Evolutionary conservation across 2,888 invertebrate species (phyloP).

Genomic region (Scaptomyza flava): DNA sequence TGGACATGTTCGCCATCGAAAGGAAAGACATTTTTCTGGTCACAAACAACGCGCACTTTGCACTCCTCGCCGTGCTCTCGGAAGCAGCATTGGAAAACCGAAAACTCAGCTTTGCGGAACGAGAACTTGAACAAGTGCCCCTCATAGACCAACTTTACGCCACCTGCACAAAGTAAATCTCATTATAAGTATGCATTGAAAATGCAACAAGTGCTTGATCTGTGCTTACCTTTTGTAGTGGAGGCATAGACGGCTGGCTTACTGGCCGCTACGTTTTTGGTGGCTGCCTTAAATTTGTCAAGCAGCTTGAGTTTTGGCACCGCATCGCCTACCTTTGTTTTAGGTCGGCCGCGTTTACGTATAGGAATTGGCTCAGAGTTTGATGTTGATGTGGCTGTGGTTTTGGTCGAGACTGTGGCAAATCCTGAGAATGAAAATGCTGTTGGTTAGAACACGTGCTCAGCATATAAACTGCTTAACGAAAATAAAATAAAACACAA

Average conservation of each 20-base stretch:
- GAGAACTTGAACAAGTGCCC: conserved; percentile 82
- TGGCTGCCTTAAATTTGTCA: conserved; percentile 71
- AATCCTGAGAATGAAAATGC: conserved; percentile 26
- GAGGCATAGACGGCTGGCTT: conserved; percentile 81
- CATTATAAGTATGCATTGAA: not conserved
- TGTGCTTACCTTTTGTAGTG: conserved; percentile 78
- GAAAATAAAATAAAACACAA: conserved; percentile 72
- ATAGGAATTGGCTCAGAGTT: conserved; percentile 43
- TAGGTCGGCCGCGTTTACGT: conserved; percentile 77
- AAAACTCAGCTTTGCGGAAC: conserved; percentile 81
- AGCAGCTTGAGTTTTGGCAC: conserved; percentile 65
- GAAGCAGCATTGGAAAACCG: conserved; percentile 83
- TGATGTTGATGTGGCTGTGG: conserved; percentile 60
- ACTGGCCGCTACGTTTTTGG: conserved; percentile 55
- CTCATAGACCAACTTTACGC: conserved; percentile 82
- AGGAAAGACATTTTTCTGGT: conserved; percentile 81
- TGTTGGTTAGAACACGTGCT: conserved; percentile 48
- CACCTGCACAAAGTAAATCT: conserved; percentile 58
- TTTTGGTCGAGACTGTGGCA: conserved; percentile 1
- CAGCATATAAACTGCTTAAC: conserved; percentile 17
- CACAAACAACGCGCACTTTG: conserved; percentile 80
- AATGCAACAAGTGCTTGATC: conserved; percentile 46
- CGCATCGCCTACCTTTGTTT: conserved; percentile 50
- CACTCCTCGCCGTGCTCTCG: conserved; percentile 82
- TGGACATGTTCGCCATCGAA: conserved; percentile 82